Evolutionary conservation across 2,797 vertebrate species (phyloP).

Genomic region (Pachyuromys duprasi): DNA sequence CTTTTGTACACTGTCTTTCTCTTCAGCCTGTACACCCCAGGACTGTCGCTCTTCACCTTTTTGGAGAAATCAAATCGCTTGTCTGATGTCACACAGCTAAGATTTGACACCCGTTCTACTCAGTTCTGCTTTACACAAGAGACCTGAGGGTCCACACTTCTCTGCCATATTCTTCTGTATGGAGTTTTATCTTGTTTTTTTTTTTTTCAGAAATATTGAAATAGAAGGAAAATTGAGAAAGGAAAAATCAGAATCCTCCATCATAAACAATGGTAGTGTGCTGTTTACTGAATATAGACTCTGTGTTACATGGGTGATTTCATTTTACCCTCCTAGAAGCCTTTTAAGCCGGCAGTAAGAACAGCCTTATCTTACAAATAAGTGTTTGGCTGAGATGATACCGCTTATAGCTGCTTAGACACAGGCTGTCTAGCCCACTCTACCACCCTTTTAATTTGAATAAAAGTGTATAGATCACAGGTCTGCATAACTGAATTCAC

Average conservation of each 20-base stretch:
- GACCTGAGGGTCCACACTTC: background rate
- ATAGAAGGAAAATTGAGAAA: conserved; percentile 43
- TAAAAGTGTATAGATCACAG: background rate
- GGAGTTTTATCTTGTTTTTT: background rate
- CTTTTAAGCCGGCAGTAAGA: background rate
- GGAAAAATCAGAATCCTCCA: conserved; percentile 33
- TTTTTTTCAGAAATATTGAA: conserved; percentile 31
- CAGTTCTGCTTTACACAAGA: background rate
- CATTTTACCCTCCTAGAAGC: background rate
- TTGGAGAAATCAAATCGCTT: conserved; percentile 12
- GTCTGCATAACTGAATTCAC: conserved; percentile 41
- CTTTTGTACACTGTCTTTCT: background rate
- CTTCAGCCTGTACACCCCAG: background rate
- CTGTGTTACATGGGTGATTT: background rate
- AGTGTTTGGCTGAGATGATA: background rate
- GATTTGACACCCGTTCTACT: background rate
- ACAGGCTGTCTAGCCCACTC: background rate
- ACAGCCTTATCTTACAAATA: conserved; percentile 11
- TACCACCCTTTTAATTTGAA: background rate
- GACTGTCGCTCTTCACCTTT: background rate
- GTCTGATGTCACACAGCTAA: background rate
- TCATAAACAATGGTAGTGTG: background rate
- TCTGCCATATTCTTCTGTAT: conserved; percentile 33
- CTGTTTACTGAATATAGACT: background rate
- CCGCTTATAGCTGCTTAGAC: background rate